Evolutionary conservation across 2,797 vertebrate genomes (phyloP).

Genomic region (Astyanax mexicanus): DNA sequence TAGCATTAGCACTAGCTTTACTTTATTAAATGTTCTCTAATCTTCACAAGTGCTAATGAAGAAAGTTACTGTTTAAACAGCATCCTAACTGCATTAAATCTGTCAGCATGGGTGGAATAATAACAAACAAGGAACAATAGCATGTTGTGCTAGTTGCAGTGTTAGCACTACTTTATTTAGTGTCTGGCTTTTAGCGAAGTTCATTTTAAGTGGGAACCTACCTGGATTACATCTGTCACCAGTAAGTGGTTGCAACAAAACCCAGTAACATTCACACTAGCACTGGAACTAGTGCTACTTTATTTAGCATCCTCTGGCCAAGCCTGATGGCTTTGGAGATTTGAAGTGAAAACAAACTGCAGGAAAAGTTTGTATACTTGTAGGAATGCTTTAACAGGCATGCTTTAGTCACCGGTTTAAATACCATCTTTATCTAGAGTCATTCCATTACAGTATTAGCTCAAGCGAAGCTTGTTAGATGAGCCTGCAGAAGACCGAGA

Average conservation of each 20-base stretch:
- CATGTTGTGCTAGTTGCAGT: not conserved
- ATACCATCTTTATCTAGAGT: no score
- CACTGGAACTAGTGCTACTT: not conserved
- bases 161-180: not conserved
- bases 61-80: no score
- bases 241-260: slow-evolving; percentile 16
- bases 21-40: not conserved
- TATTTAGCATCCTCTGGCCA: not conserved
- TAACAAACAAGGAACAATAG: slow-evolving; percentile 12
- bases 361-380: not conserved
- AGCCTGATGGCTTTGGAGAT: not conserved
- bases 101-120: slow-evolving; percentile 22
- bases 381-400: not conserved
- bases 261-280: slow-evolving; percentile 11
- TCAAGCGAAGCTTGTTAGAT: no score
- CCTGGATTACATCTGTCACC: slow-evolving; percentile 34
- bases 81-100: not conserved
- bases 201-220: not conserved
- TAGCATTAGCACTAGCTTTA: not conserved
- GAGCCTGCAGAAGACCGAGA: no score
- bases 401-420: not conserved
- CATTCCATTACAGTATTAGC: no score
- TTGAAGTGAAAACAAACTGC: not conserved
- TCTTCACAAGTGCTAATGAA: no score
- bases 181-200: not conserved